Conservation (phyloP, 1,140 invertebrate species). For the Cydia splendana region DNA sequence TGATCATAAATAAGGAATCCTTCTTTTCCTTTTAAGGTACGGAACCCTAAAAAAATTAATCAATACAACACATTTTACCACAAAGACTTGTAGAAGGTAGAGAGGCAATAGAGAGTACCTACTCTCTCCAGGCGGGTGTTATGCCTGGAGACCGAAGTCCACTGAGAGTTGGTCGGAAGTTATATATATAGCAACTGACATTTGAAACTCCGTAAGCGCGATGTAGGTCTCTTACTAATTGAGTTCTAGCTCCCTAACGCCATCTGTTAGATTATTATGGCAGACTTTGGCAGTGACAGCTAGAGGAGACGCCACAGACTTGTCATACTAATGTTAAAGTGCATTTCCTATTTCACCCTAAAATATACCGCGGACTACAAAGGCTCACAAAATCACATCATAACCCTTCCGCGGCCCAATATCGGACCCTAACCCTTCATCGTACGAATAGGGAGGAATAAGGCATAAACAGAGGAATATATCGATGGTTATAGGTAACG, state of each 20-base stretch:
- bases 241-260: no score
- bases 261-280: no score
- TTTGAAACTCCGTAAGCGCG: no score
- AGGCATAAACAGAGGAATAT: background rate
- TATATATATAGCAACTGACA: no score
- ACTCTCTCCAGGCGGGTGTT: no score
- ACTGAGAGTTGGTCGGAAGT: no score
- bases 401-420: background rate
- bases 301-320: no score
- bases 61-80: background rate
- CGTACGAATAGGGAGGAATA: background rate
- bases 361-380: background rate
- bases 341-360: background rate
- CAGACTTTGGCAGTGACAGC: no score
- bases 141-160: no score
- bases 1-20: background rate
- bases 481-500: background rate
- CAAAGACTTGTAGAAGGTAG: no score
- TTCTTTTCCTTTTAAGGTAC: background rate
- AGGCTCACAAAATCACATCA: slow-evolving; percentile 1
- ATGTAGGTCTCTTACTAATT: no score
- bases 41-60: background rate
- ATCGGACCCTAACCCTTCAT: background rate
- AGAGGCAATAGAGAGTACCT: no score
- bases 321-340: background rate